Conservation (phyloP, 2,113 vertebrate genomes). For the Eurypyga helias region DNA sequence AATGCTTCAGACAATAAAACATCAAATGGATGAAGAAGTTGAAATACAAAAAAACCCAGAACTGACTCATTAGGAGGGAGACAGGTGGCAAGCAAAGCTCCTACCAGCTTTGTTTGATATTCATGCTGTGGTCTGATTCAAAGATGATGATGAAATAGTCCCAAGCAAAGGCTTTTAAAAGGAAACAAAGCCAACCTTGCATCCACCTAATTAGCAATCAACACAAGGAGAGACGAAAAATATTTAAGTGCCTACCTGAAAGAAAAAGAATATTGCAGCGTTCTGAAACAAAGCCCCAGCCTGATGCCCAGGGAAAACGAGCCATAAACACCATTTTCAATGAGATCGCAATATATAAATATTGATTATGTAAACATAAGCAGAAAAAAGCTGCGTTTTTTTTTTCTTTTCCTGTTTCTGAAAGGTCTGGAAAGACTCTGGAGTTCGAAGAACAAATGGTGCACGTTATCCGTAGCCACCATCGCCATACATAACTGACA, state of each 20-base stretch:
- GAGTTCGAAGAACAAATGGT: background rate
- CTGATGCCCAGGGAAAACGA: background rate
- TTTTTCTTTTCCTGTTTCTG: background rate
- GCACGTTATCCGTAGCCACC: background rate
- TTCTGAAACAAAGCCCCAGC: background rate
- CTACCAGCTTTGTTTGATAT: conserved; percentile 16
- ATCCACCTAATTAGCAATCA: conserved; percentile 44
- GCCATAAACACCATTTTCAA: background rate
- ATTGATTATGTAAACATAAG: background rate
- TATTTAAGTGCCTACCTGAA: conserved; percentile 18
- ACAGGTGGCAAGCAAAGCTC: conserved; percentile 43
- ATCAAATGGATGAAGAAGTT: background rate
- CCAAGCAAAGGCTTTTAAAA: background rate
- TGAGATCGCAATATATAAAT: background rate
- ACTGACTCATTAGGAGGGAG: conserved; percentile 12
- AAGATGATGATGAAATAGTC: conserved; percentile 12
- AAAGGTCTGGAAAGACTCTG: background rate
- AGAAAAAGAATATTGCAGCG: background rate
- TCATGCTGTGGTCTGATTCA: background rate
- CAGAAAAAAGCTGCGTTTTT: background rate
- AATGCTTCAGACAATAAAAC: background rate
- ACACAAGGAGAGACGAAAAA: background rate
- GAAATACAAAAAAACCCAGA: background rate
- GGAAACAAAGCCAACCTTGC: conserved; percentile 54
- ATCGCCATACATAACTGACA: background rate